These are phyloP conservation scores for Sebastes cheni DNA, from an alignment of 2,797 vertebrate genomes.

Conservation along the genomic window DNA sequence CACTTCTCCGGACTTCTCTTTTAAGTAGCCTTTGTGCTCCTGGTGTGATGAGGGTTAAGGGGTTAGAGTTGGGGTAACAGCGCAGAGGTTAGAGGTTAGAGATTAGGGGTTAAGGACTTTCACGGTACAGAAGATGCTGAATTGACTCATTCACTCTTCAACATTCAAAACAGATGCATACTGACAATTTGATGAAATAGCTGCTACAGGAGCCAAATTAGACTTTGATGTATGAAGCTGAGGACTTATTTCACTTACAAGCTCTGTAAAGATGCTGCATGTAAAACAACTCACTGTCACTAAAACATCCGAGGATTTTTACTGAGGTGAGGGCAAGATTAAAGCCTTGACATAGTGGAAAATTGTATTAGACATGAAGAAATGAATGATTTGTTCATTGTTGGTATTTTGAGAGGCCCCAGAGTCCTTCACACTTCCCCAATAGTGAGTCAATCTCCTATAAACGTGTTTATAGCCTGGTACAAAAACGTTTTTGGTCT, in stretches of 20 bases:
- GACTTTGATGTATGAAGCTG: constrained; percentile 4
- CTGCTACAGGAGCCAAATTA: not conserved
- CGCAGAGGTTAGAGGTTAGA: constrained; percentile 52
- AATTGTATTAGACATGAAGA: not conserved
- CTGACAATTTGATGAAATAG: constrained; percentile 4
- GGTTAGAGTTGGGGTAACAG: constrained; percentile 51
- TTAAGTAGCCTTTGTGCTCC: constrained; percentile 51
- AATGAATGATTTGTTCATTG: not conserved
- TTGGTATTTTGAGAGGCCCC: not conserved
- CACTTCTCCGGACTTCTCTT: constrained; percentile 9
- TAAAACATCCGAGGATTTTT: not conserved
- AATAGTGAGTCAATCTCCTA: too few species aligned
- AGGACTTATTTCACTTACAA: not conserved
- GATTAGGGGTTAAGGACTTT: constrained; percentile 61
- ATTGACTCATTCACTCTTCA: constrained; percentile 32
- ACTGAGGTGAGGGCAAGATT: not conserved
- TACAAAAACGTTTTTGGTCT: too few species aligned
- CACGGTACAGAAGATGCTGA: constrained; percentile 23
- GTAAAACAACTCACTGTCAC: constrained; percentile 4
- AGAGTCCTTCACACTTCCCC: not conserved
- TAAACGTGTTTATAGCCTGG: too few species aligned
- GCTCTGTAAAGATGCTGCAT: not conserved
- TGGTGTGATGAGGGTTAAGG: constrained; percentile 48
- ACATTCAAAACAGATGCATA: constrained; percentile 44
- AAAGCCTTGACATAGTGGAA: not conserved